Evolutionary conservation across 1,140 invertebrate species (phyloP), one percentile per base, ranked within the genome.

Genomic region (Stegodyphus dumicola): DNA sequence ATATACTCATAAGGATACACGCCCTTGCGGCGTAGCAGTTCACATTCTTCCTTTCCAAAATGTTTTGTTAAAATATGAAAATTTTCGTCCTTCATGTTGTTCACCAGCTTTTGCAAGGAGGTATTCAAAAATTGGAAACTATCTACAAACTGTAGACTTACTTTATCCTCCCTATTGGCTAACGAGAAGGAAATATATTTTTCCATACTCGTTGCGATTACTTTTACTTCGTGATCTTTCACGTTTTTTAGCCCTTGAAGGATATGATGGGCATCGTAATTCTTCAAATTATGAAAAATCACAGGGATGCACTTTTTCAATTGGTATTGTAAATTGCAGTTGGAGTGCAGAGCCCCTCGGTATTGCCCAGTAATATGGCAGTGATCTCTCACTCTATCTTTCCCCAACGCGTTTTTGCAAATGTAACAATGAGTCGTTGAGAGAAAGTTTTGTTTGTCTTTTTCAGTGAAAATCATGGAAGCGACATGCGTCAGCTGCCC

Each of bases 1-100:
- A 79, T 69, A 17, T 79, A 79, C 9, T 79, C 77, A 56, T 79
- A 79, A 60, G 77, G 65, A 54, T 73, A 76, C n/a, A 76, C 54
- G n/a, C 6, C 54, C n/a, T 56, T 76, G 4, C 13, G 15, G 5
- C 54, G 48, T 60, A 76, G 18, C n/a, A 76, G 15, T n/a, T 76
- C 52, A 10, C 3, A 15, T 13, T 56, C 56, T 17, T 54, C 5
- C 18, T 17, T 52, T 13, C n/a, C 52, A 18, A 76, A 17, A 7
- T 56, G 13, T 60, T 56, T 33, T 60, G 7, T 56, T 13, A 60
- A 56, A 18, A 56, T 54, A 0, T 56, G 9, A 56, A 76, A 33
- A 17, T 76, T 13, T 17, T 15, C 13, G 1, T 67, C n/a, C 17
- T n/a, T 18, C 65, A 67, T 15, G n/a, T 67, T 67, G 1, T 67